Conservation (phyloP, 2,113 vertebrate species). For the Phoxinus phoxinus region DNA sequence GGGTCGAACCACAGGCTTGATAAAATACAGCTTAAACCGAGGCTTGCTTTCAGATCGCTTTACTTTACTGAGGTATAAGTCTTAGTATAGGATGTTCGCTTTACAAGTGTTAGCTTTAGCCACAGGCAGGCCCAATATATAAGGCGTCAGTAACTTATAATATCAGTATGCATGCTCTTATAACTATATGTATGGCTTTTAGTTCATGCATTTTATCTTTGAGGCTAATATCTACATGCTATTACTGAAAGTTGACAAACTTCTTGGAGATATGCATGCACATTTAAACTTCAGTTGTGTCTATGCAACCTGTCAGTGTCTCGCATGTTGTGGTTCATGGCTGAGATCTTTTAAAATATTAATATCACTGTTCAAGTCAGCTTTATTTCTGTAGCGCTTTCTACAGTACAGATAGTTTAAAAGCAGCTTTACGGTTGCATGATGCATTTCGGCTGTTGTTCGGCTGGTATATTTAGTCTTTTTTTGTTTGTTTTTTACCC, state of each 20-base stretch:
- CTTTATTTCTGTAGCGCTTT: too few species aligned
- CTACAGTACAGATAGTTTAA: too few species aligned
- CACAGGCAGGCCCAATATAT: background rate
- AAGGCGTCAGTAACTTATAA: background rate
- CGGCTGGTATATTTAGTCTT: background rate
- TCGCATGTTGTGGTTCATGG: background rate
- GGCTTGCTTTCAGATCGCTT: background rate
- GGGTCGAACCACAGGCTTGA: slow-evolving; percentile 59
- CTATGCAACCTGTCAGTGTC: background rate
- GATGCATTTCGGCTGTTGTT: too few species aligned
- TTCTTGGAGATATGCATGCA: background rate
- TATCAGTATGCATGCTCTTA: background rate
- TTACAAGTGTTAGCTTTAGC: slow-evolving; percentile 22
- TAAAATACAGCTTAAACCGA: background rate
- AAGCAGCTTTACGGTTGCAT: too few species aligned
- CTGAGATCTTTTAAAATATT: too few species aligned
- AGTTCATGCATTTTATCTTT: background rate
- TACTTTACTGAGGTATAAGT: background rate
- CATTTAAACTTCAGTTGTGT: background rate
- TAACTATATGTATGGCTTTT: background rate
- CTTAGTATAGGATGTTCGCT: background rate
- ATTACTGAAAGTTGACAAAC: background rate
- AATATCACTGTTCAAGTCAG: too few species aligned
- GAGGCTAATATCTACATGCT: background rate
- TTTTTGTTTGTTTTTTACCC: background rate